Evolutionary conservation across 2,888 invertebrate genomes (phyloP), one percentile per base, ranked within the genome.

Genomic region (Oxycera nigricornis): DNA sequence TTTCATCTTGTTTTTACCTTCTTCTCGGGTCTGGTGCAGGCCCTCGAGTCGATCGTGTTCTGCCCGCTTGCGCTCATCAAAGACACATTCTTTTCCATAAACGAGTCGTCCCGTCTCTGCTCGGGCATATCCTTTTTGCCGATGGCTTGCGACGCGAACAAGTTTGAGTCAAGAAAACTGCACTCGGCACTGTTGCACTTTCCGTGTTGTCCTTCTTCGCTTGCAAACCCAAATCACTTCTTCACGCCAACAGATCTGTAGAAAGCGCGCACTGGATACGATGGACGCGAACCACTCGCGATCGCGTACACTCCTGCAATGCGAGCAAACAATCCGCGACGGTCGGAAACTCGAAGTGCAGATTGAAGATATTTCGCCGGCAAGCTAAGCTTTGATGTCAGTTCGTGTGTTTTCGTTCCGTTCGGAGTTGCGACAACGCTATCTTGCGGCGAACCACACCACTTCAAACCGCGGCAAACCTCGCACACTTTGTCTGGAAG

Each of bases 1-100:
- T 55, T 4, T 39, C 20, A 20, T 31, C 22, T 17, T 17, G 28
- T 39, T 26, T 50, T 87, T 88, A 91, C 91, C 88, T 90, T 90
- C 78, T 88, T 86, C 75, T 87, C 86, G 79, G 91, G 91, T 85
- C 90, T 91, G 82, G 89, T 89, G 83, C 91, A 91, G 79, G 90
- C 90, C 84, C 91, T 88, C 79, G 89, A 89, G 85, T 91, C 91
- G 78, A 90, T 87, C 78, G 87, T 85, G 80, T 86, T 83, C 62
- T 62, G 62, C 20, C 73, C 61, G 46, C 70, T 74, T 9, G 75
- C 57, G 46, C 78, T 84, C 85, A 55, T 31, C n/a, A 52, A 62
- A 26, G 68, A 50, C n/a, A 62, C 62, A 65, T 73, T 65, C 30
- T 65, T 30, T 65, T 73, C 67, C 73, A 67, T 65, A 73, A 73